Evolutionary conservation across 53 echinoderm and acorn worm species (phyloP), one percentile per base, ranked within the genome.

Genomic region (Antedon mediterranea): DNA sequence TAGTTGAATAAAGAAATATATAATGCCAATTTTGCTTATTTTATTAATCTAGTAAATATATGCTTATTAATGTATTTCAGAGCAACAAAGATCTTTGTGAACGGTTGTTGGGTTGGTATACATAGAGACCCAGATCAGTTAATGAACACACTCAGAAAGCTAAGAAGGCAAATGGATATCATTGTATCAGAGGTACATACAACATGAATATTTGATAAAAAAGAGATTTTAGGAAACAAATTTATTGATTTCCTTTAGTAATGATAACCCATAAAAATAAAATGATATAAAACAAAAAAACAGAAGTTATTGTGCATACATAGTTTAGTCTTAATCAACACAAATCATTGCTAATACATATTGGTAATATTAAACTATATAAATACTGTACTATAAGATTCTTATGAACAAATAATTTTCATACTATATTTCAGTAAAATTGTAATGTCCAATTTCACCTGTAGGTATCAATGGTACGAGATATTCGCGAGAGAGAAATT

Each of bases 141-240:
- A 75, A 95, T 95, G 95, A 95, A 95, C 84, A 95, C 95, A 31
- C 41, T 95, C 37, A 77, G 87, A 34, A 95, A 95, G 72, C 95
- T 95, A 0, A 83, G 95, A 23, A 74, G 95, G 14, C 95, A 91
- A 81, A 95, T 95, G 95, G 95, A 95, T 70, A 95, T 95, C 91
- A 95, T 95, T 71, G 95, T 95, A 31, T 95, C 95, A 28, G 95
- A 91, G 87, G 95, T 85, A 79, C n/a, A n/a, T n/a, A n/a, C n/a
- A n/a, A n/a, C n/a, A n/a, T n/a, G n/a, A n/a, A n/a, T n/a, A n/a
- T n/a, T n/a, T n/a, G n/a, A n/a, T n/a, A n/a, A n/a, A n/a, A n/a
- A n/a, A n/a, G n/a, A n/a, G n/a, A n/a, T n/a, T n/a, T n/a, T n/a
- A n/a, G n/a, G n/a, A n/a, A n/a, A n/a, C n/a, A n/a, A n/a, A n/a